These are phyloP conservation scores for Boulengeromyrus knoepffleri DNA, from an alignment of 2,113 vertebrate genomes.

Conservation along the genomic window DNA sequence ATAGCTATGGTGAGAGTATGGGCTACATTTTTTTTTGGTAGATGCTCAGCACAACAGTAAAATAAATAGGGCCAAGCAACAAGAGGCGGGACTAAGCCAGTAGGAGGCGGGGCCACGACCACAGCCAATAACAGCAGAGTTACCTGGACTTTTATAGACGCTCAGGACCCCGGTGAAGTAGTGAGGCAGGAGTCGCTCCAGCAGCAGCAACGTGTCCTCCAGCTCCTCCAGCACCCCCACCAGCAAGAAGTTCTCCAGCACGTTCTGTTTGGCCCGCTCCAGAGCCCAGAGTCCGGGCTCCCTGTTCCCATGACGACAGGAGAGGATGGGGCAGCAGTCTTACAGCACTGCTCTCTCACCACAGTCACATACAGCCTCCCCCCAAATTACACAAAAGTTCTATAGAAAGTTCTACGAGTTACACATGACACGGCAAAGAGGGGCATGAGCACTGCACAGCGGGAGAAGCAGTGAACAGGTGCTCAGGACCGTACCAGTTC, in stretches of 20 bases:
- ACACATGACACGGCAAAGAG: neutral
- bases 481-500: neutral
- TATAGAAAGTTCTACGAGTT: neutral
- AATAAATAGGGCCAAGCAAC: neutral
- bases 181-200: conserved; percentile 98
- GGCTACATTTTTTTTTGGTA: neutral
- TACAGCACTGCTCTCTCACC: neutral
- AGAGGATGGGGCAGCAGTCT: neutral
- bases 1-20: neutral
- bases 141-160: conserved; percentile 97
- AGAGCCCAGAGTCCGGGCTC: conserved; percentile 94
- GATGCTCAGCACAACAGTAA: neutral
- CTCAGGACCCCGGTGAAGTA: conserved; percentile 90
- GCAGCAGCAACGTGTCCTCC: conserved; percentile 91
- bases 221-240: conserved; percentile 95
- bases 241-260: conserved; percentile 92
- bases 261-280: conserved; percentile 90
- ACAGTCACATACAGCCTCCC: neutral
- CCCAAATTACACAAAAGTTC: neutral
- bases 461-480: neutral
- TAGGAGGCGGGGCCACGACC: neutral
- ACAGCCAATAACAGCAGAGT: neutral
- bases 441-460: neutral
- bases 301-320: conserved; percentile 47
- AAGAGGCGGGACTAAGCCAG: neutral